phyloP scores from a whole-genome alignment of 1,140 invertebrate genomes.

The Pseudomyrmex cubaensis region DNA sequence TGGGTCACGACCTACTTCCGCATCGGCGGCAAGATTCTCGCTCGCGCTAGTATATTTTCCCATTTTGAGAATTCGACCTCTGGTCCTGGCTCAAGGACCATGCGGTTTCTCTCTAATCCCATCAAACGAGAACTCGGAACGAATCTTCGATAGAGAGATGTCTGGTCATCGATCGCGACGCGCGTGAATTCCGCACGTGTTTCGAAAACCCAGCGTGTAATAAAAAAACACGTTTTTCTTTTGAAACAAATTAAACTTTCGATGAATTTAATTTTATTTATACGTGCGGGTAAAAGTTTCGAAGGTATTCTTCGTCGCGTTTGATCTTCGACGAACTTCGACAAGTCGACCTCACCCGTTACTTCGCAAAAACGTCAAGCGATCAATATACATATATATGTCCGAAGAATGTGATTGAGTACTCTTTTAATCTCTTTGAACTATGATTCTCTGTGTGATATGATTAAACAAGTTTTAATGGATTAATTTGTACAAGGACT shows the following conservation, averaged over 20 bases:
- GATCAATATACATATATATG: too few species aligned
- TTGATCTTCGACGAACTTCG: constrained; percentile 1
- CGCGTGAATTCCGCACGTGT: neutral
- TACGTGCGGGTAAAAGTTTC: neutral
- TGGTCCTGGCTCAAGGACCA: constrained; percentile 26
- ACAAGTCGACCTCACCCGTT: too few species aligned
- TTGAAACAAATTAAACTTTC: neutral
- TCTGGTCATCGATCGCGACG: neutral
- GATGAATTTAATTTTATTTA: neutral
- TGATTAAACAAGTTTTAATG: too few species aligned
- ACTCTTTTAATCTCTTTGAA: too few species aligned
- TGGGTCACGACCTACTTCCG: constrained; percentile 77
- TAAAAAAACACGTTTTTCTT: neutral
- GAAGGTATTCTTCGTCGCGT: too few species aligned
- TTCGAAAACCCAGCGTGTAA: too few species aligned
- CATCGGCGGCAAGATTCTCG: constrained; percentile 12
- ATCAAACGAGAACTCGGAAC: neutral
- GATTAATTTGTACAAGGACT: too few species aligned
- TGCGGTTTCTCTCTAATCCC: neutral
- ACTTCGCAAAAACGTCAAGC: too few species aligned
- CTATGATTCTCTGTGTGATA: too few species aligned
- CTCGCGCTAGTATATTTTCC: constrained; percentile 8
- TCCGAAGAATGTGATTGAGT: too few species aligned
- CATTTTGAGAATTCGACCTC: constrained; percentile 42
- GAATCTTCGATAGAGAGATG: neutral